These are phyloP conservation scores for Colinus virginianus DNA, from an alignment of 2,113 vertebrate genomes.

Conservation along the genomic window DNA sequence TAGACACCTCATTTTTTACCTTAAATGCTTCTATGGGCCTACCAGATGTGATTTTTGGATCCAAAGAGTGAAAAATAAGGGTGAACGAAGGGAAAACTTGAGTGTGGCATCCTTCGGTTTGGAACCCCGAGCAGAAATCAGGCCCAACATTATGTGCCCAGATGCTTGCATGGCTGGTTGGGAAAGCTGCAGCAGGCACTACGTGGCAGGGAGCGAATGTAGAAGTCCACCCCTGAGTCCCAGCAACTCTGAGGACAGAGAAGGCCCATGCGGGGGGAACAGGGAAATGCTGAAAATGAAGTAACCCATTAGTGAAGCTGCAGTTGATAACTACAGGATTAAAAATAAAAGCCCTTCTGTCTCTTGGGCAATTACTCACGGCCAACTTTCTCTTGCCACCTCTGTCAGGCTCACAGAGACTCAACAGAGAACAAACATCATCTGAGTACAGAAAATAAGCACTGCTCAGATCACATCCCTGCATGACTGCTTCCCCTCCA, in stretches of 20 bases:
- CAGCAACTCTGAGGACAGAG: accelerated
- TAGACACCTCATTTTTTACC: slow-evolving; percentile 49
- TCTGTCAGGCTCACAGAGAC: background rate
- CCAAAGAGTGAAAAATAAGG: background rate
- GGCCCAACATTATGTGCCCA: background rate
- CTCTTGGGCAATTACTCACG: slow-evolving; percentile 9
- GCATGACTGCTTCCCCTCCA: background rate
- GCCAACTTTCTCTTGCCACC: background rate
- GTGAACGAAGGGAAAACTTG: background rate
- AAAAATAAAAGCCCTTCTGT: background rate
- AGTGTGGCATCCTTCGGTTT: background rate
- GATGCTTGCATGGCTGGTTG: background rate
- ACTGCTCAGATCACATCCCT: background rate
- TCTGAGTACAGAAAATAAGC: background rate
- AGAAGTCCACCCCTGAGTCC: background rate
- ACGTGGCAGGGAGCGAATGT: background rate
- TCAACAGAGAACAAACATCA: slow-evolving; percentile 8
- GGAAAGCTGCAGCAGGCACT: background rate
- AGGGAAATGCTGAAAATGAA: background rate
- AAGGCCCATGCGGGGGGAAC: background rate
- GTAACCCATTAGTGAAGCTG: background rate
- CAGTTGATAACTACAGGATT: background rate
- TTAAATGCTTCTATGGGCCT: slow-evolving; percentile 1
- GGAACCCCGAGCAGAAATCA: background rate
- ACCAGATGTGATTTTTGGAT: slow-evolving; percentile 46